Evolutionary conservation across 2,797 vertebrate genomes (phyloP), one percentile per base, ranked within the genome.

Genomic region (Tinamus major): DNA sequence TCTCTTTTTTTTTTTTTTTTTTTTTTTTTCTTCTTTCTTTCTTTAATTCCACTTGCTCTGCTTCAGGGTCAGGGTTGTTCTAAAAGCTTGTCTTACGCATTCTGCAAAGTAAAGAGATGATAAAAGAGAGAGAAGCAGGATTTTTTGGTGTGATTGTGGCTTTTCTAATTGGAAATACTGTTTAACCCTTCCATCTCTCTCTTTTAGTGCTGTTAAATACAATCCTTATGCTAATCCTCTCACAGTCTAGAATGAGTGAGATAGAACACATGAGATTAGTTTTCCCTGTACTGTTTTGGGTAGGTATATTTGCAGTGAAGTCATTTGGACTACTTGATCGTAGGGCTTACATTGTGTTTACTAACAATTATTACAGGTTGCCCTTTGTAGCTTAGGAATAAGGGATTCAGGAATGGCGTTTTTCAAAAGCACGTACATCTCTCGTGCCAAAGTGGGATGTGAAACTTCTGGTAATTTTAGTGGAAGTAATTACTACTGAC

Each of bases 211-310:
- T 62, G 21, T 61, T 33, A 33, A 8, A 42, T 4, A 10, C 27
- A 1, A 10, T 86, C 6, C 7, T 63, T 77, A 26, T 13, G 41
- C 1, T 13, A 41, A 41, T 1, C 0, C 1, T 4, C 13, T 67
- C 13, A 2, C 7, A 35, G 42, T 51, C 27, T 56, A 53, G 64
- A 63, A 61, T 42, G 19, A 41, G 33, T 55, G 37, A 33, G 46
- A 64, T 31, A 55, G 37, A 74, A 35, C 44, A 9, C 58, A 10
- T 18, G 79, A 6, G 10, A 5, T 63, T 64, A 44, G 27, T 67
- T 85, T 87, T 2, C 84, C 5, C 4, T 79, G 21, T 7, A 6
- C 2, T 2, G 1, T 39, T 26, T 21, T 3, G 9, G 3, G 3
- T 74, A 21, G 16, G 9, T 9, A 0, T 49, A 29, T 70, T 89